Percentiles rank a stretch among this genome's conserved stretches.
Conservation (phyloP, 2,113 vertebrate genomes). For the Notechis scutatus region DNA sequence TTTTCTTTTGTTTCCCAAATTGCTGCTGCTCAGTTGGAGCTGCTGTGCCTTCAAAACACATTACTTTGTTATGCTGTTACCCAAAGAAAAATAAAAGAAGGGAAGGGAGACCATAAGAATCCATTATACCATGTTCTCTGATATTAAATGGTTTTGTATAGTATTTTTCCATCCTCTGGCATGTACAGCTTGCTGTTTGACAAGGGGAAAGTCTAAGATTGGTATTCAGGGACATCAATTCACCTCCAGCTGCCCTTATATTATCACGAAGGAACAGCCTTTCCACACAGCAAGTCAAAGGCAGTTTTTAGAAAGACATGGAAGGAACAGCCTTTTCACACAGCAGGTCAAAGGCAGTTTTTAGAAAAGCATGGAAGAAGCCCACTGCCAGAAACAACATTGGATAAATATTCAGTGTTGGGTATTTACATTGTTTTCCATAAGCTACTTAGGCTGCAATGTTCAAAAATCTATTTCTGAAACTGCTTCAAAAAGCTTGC, state of each 20-base stretch:
- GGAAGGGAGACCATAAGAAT: conserved; percentile 19
- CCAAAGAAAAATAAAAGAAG: conserved; percentile 22
- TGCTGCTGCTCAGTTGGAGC: conserved; percentile 60
- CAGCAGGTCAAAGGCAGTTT: not conserved
- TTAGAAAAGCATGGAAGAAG: not conserved
- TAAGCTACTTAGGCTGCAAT: not conserved
- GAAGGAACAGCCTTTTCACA: not conserved
- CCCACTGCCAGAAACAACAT: not conserved
- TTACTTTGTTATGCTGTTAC: conserved; percentile 54
- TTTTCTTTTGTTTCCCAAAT: conserved; percentile 58
- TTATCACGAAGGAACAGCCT: not conserved
- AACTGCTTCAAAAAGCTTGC: not conserved
- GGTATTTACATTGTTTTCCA: not conserved
- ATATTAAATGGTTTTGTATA: not conserved
- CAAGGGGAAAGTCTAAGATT: not conserved
- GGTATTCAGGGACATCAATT: conserved; percentile 7
- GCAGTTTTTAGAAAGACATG: not conserved
- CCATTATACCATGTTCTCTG: not conserved
- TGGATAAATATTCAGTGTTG: not conserved
- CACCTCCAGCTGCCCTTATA: not conserved
- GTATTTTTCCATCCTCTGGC: rapidly evolving
- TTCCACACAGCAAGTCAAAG: not conserved
- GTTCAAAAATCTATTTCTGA: not conserved
- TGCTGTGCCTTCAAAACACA: conserved; percentile 36
- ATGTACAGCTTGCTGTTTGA: not conserved